Evolutionary conservation across 2,888 invertebrate species (phyloP), one percentile per base, ranked within the genome.

Genomic region (Seira musarum): DNA sequence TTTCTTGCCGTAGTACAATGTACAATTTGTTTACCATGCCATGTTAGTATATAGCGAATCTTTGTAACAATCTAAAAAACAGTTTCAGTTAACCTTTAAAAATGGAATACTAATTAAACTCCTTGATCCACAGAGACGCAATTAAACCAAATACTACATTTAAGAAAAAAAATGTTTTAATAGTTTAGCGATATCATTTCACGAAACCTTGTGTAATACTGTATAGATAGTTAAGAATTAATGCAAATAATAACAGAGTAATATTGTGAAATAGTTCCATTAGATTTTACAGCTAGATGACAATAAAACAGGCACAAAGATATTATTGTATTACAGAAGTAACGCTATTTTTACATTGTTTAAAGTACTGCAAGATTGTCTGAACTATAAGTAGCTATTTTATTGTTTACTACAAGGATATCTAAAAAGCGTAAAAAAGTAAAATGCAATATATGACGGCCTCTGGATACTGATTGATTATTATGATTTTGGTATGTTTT

Each of bases 21-120:
- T 72, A 79, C 79, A 79, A 79, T 79, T 46, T 79, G 79, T 79
- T 79, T 73, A 79, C 79, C 79, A 79, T 79, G 79, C 79, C 79
- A 79, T 73, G 79, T 67, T 79, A 72, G 60, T 53, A 24, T 46
- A 46, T 6, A 30, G 21, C 21, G 24, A 40, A 66, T 2, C 2
- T n/a, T n/a, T n/a, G n/a, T n/a, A n/a, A n/a, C n/a, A n/a, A n/a
- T n/a, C n/a, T n/a, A n/a, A n/a, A n/a, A n/a, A n/a, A n/a, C n/a
- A n/a, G n/a, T n/a, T n/a, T 63, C 63, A 21, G 22, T 65, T 64
- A 64, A 24, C 8, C 5, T 64, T 25, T 49, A 46, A 46, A 46
- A 24, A 57, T 1, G 66, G 21, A 61, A 22, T 64, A 22, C 22
- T 10, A 10, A 24, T 65, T 6, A 40, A 40, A 40, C 6, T 6